Percentiles rank a stretch among this genome's conserved stretches.
These are phyloP conservation scores for Hylyphantes graminicola DNA, from an alignment of 1,140 invertebrate genomes.

Conservation along the genomic window DNA sequence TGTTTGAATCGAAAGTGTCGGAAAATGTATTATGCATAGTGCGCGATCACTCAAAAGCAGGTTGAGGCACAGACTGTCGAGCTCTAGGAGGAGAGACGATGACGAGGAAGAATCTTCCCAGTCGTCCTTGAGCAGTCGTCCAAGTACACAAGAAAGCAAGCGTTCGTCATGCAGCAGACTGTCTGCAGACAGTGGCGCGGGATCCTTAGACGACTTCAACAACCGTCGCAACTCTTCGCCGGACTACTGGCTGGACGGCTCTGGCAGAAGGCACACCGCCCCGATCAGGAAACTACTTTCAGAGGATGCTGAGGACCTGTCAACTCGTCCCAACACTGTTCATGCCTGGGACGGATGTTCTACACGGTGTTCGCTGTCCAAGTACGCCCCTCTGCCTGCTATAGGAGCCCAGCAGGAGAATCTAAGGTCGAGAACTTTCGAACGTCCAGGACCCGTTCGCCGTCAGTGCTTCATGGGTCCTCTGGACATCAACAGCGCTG, in stretches of 20 bases:
- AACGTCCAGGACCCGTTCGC: constrained; percentile 15
- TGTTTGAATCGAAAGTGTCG: no score
- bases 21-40: constrained; percentile 27
- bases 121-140: constrained; percentile 15
- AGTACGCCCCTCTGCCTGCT: constrained; percentile 47
- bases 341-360: constrained; percentile 42
- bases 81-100: background rate
- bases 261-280: constrained; percentile 40
- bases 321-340: constrained; percentile 38
- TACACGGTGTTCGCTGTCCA: constrained; percentile 33
- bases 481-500: constrained; percentile 25
- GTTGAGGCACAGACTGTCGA: background rate
- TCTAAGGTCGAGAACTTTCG: background rate
- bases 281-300: constrained; percentile 22
- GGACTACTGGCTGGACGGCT: constrained; percentile 29
- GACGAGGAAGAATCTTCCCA: constrained; percentile 16
- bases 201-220: constrained; percentile 47
- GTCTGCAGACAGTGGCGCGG: constrained; percentile 48
- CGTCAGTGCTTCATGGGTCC: constrained; percentile 48
- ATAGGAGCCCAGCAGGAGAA: constrained; percentile 23
- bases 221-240: constrained; percentile 38
- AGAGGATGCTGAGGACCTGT: background rate
- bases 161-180: constrained; percentile 39
- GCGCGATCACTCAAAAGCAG: background rate
- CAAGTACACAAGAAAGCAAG: constrained; percentile 39